These are phyloP conservation scores for Paguma larvata DNA, from an alignment of 2,797 vertebrate genomes.

Conservation along the genomic window DNA sequence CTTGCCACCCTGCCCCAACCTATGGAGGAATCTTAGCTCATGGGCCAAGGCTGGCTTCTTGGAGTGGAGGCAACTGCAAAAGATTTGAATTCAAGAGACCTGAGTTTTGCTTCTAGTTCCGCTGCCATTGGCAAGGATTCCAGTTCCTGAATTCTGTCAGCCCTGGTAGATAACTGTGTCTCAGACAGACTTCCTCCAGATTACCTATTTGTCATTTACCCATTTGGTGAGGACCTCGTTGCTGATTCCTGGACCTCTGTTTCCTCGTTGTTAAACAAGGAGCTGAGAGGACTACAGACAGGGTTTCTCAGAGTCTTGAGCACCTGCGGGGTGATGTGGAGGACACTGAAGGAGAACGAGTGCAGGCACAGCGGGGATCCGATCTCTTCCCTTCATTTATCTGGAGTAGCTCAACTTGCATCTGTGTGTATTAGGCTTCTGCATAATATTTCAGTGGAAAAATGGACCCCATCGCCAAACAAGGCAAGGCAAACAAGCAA, in stretches of 20 bases:
- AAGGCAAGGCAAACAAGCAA: constrained; percentile 52
- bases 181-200: neutral
- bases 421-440: neutral
- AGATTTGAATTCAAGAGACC: neutral
- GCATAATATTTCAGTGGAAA: neutral
- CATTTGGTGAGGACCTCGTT: neutral
- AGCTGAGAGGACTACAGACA: neutral
- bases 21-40: neutral
- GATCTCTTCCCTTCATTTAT: neutral
- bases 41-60: neutral
- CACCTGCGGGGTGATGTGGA: neutral
- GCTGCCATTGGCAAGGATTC: neutral
- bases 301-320: neutral
- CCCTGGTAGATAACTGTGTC: neutral
- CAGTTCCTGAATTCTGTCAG: neutral
- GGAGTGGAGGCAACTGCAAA: neutral
- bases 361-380: neutral
- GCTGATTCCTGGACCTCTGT: neutral
- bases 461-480: neutral
- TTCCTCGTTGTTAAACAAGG: neutral
- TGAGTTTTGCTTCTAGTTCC: neutral
- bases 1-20: neutral
- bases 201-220: no score
- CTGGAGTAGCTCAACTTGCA: neutral
- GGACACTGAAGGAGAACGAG: neutral